Percentiles rank a stretch among this genome's conserved stretches.
Evolutionary conservation across 2,888 invertebrate genomes (phyloP).

Genomic region (Plebejus argus): DNA sequence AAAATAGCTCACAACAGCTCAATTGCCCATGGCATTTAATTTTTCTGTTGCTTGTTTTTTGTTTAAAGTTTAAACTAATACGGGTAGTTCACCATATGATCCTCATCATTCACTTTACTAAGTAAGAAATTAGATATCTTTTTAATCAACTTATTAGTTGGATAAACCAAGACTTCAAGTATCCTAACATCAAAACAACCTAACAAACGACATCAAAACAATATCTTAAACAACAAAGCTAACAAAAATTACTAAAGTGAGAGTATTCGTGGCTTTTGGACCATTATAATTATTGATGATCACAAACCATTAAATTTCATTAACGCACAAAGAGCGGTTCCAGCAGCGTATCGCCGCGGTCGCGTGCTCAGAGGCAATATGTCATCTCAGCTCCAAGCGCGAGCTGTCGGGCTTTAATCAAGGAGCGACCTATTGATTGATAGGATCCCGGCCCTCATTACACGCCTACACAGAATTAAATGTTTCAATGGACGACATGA

Average conservation of each 20-base stretch:
- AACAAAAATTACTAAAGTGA: neutral
- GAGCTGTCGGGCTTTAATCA: constrained; percentile 69
- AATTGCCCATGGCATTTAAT: too few species aligned
- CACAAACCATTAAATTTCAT: neutral
- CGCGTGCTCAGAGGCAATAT: constrained; percentile 67
- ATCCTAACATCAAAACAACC: too few species aligned
- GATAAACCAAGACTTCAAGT: too few species aligned
- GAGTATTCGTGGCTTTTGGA: neutral
- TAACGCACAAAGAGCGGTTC: constrained; percentile 35
- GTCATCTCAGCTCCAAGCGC: constrained; percentile 73
- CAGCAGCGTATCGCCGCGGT: constrained; percentile 41
- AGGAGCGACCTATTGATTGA: constrained; percentile 76
- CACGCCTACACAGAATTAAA: constrained; percentile 41
- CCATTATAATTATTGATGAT: neutral
- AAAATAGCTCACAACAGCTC: too few species aligned
- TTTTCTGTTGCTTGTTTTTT: too few species aligned
- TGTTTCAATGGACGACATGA: constrained; percentile 13
- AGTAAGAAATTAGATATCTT: too few species aligned
- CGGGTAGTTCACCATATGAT: too few species aligned
- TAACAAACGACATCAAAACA: too few species aligned
- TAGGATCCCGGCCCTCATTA: constrained; percentile 47
- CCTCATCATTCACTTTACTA: too few species aligned
- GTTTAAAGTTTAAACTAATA: too few species aligned
- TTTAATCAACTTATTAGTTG: too few species aligned
- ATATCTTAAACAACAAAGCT: too few species aligned